A percentile compares a stretch with the other conserved stretches of the same genome.
phyloP scores from a whole-genome alignment of 92 coral and sea anemone species.

The Micromussa lordhowensis region DNA sequence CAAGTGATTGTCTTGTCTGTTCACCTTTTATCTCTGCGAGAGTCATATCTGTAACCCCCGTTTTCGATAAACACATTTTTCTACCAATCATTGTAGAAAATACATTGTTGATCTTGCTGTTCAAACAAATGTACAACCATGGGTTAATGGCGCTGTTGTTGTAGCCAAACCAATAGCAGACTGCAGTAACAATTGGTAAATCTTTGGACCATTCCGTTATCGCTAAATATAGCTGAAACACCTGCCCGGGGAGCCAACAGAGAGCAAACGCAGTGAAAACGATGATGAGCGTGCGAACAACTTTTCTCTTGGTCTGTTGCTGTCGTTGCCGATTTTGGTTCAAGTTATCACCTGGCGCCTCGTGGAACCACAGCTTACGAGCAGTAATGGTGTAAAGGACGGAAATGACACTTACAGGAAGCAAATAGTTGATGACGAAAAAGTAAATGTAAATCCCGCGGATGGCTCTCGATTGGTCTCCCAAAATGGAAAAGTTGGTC shows the following conservation, averaged over 20 bases:
- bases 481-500: background rate
- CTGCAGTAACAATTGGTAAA: conserved; percentile 7
- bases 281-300: conserved; percentile 63
- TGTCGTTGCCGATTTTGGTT: background rate
- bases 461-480: background rate
- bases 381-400: conserved; percentile 44
- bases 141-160: conserved; percentile 71
- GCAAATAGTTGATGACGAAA: background rate
- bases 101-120: conserved; percentile 59
- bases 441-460: background rate
- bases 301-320: conserved; percentile 40
- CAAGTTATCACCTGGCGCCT: conserved; percentile 66
- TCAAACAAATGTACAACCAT: conserved; percentile 56
- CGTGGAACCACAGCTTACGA: conserved; percentile 64
- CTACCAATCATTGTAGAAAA: conserved; percentile 14
- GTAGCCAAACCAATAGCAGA: conserved; percentile 56
- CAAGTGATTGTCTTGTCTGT: background rate
- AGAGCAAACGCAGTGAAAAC: conserved; percentile 58
- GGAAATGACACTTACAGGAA: background rate
- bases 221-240: conserved; percentile 21
- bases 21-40: background rate
- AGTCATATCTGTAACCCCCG: background rate
- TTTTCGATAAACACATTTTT: background rate
- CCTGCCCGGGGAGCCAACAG: conserved; percentile 75
- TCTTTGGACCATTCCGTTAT: background rate